These are phyloP conservation scores for Hydrolagus affinis DNA, from an alignment of 2,113 vertebrate species.

Conservation along the genomic window DNA sequence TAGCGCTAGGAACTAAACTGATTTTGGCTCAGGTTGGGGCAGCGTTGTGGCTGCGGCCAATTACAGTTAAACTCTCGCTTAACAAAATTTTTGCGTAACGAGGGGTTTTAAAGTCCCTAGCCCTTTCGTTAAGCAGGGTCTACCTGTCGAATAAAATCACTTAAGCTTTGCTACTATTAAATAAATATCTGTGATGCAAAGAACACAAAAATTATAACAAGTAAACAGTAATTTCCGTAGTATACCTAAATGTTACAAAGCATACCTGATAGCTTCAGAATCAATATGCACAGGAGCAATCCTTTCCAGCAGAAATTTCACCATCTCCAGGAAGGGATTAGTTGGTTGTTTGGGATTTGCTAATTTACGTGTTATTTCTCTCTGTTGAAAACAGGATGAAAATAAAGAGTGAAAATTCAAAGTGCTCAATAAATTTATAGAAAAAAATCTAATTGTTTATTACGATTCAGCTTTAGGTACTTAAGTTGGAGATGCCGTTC, in stretches of 20 bases:
- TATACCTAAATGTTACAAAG: constrained; percentile 22
- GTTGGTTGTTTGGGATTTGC: constrained; percentile 97
- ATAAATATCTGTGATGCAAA: background rate
- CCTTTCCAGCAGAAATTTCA: constrained; percentile 95
- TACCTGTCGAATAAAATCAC: no score
- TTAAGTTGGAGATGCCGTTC: no score
- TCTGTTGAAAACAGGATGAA: constrained; percentile 53
- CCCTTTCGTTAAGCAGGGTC: no score
- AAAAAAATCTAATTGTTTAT: constrained; percentile 34
- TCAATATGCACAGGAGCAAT: constrained; percentile 98
- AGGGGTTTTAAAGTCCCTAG: no score
- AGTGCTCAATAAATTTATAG: constrained; percentile 36
- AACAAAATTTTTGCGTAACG: no score
- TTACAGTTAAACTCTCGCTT: no score
- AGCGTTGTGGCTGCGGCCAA: no score
- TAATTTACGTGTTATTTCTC: constrained; percentile 93
- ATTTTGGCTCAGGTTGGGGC: no score
- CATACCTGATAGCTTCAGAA: constrained; percentile 96
- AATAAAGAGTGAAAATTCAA: background rate
- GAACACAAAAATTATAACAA: background rate
- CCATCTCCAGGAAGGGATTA: constrained; percentile 98
- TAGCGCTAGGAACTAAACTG: no score
- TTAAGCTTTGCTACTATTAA: background rate
- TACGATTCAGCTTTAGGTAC: no score
- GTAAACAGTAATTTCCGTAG: background rate